Base-by-base conservation (phyloP, 2,888 invertebrate genomes). In the Nasonia oneida region DNA sequence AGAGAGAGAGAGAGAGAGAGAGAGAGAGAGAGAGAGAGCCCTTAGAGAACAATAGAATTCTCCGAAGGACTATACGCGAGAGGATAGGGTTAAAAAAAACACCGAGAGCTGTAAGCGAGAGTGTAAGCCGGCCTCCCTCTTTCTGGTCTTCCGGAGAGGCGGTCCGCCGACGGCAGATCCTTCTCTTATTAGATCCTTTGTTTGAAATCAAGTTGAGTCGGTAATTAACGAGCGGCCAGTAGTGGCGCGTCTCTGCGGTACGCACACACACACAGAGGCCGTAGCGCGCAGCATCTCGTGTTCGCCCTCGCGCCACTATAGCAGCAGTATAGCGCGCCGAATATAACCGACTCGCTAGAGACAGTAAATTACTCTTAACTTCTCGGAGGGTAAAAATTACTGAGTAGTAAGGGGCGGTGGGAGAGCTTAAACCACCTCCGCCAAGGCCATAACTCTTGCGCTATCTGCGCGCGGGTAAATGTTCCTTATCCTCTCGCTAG, bases 311-410 rank as follows among this genome's bases (percentile, higher is more conserved):
- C 47, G 4, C 47, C n/a, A 15, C 53, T 67, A 29, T 61, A 4
- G 42, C 4, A 6, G 1, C 5, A 47, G 10, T 12, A 47, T 12
- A 47, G 10, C 18, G 42, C 74, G 74, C 76, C 76, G 86, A 86
- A 80, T 73, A 81, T 77, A 83, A 47, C 86, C 57, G 79, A 78
- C 73, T 76, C 82, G 70, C 85, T 85, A 88, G 89, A 90, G 90
- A 90, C 90, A 91, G 91, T 93, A 93, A 93, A 93, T 93, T 93
- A 93, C 92, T 92, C 91, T 93, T 92, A 92, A 93, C 92, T 92
- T 92, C 76, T 81, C 88, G 81, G 89, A 91, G 92, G 91, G 90
- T 92, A 93, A 93, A 93, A 93, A 93, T 93, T 93, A 93, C 92
- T 87, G 91, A 92, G 91, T 92, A 92, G 91, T 91, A 91, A 90